phyloP scores from a whole-genome alignment of 2,888 invertebrate genomes.

The Synergus laeviventris region DNA sequence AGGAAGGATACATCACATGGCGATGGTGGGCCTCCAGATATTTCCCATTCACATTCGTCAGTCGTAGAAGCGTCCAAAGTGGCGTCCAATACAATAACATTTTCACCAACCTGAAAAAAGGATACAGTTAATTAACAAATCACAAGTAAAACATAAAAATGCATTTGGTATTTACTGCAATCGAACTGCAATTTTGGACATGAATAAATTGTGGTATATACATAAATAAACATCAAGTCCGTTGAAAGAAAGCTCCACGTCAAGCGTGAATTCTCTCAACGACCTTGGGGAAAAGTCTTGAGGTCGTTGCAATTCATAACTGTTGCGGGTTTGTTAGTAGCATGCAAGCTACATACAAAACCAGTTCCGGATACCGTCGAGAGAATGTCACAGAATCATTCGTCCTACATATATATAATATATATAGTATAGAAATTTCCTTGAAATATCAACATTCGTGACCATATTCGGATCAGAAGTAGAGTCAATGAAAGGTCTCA shows the following conservation, averaged over 20 bases:
- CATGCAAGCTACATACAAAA: background rate
- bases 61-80: constrained; percentile 81
- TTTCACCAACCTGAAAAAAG: constrained; percentile 79
- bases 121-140: constrained; percentile 1
- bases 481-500: too few relatives aligned
- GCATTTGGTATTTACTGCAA: too few relatives aligned
- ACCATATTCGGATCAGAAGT: background rate
- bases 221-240: constrained; percentile 1
- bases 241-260: background rate
- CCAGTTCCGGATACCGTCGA: background rate
- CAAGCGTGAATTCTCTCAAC: constrained; percentile 15
- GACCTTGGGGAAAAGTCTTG: constrained; percentile 33
- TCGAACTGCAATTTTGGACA: too few relatives aligned
- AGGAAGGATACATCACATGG: constrained; percentile 90
- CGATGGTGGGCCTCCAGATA: constrained; percentile 83
- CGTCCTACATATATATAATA: too few relatives aligned
- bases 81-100: constrained; percentile 80
- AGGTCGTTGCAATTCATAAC: constrained; percentile 21
- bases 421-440: background rate
- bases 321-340: background rate
- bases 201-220: background rate
- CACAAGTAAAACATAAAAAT: too few relatives aligned
- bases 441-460: background rate
- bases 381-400: constrained; percentile 5
- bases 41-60: constrained; percentile 79